A percentile compares a stretch with the other conserved stretches of the same genome.
phyloP scores from a whole-genome alignment of 2,888 invertebrate genomes.

The Monopis laevigella region DNA sequence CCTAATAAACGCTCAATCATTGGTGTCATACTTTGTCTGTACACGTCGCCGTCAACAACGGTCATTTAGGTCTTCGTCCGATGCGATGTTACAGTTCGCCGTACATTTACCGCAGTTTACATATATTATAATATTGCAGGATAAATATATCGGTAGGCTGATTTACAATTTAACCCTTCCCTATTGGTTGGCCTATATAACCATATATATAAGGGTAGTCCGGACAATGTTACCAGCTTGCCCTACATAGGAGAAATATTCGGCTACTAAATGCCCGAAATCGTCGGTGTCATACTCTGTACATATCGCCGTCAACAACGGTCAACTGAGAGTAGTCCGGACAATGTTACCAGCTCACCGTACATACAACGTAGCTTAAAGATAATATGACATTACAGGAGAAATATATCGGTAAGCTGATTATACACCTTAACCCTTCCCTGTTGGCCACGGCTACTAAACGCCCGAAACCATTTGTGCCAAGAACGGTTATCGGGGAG shows the following conservation, averaged over 20 bases:
- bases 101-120: constrained; percentile 95
- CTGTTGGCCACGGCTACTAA: too few species aligned
- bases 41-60: constrained; percentile 97
- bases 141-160: too few species aligned
- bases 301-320: constrained; percentile 97
- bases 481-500: constrained; percentile 94
- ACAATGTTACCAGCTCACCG: constrained; percentile 86
- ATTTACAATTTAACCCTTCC: too few species aligned
- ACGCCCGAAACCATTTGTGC: constrained; percentile 92
- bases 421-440: too few species aligned
- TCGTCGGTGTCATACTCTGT: constrained; percentile 93
- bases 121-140: too few species aligned
- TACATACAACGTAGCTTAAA: constrained; percentile 95
- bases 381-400: too few species aligned
- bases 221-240: constrained; percentile 87
- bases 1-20: too few species aligned
- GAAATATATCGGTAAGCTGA: too few species aligned
- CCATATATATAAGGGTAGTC: constrained; percentile 94
- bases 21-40: too few species aligned
- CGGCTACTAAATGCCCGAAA: constrained; percentile 96
- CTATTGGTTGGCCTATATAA: too few species aligned
- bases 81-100: constrained; percentile 86
- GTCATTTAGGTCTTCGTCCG: constrained; percentile 93
- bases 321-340: constrained; percentile 93
- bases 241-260: too few species aligned